Percentiles rank a stretch among this genome's conserved stretches.
phyloP scores from a whole-genome alignment of 2,797 vertebrate species.

The Brotula barbata region DNA sequence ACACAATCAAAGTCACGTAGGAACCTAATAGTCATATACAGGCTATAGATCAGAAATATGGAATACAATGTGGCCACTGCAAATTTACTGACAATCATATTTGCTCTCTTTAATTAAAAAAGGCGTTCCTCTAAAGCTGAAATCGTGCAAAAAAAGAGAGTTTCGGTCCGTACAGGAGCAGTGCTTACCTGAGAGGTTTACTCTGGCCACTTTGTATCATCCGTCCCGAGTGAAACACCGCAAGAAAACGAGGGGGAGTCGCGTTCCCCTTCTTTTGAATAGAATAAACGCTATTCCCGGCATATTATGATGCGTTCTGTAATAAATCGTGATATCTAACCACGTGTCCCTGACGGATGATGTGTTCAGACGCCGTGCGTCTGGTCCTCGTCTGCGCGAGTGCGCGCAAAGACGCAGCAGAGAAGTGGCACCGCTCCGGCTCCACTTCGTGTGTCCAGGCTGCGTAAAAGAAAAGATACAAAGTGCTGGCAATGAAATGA shows the following conservation, averaged over 20 bases:
- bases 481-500: too few species aligned
- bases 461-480: too few species aligned
- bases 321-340: background rate
- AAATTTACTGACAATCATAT: too few species aligned
- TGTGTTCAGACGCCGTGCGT: conserved; percentile 37
- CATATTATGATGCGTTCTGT: background rate
- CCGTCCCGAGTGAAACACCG: background rate
- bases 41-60: too few species aligned
- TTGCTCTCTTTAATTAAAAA: too few species aligned
- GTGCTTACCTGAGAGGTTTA: conserved; percentile 40
- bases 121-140: too few species aligned
- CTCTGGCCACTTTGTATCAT: conserved; percentile 16
- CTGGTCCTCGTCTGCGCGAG: background rate
- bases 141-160: conserved; percentile 25
- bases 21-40: too few species aligned
- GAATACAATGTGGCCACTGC: too few species aligned
- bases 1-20: too few species aligned
- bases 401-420: conserved; percentile 29
- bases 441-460: background rate
- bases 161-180: background rate
- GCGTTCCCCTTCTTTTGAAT: background rate
- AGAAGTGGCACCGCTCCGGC: conserved; percentile 1
- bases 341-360: conserved; percentile 17
- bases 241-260: background rate
- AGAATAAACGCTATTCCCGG: background rate